Conservation (phyloP, 2,797 vertebrate genomes). For the Steatocranus sp. region DNA sequence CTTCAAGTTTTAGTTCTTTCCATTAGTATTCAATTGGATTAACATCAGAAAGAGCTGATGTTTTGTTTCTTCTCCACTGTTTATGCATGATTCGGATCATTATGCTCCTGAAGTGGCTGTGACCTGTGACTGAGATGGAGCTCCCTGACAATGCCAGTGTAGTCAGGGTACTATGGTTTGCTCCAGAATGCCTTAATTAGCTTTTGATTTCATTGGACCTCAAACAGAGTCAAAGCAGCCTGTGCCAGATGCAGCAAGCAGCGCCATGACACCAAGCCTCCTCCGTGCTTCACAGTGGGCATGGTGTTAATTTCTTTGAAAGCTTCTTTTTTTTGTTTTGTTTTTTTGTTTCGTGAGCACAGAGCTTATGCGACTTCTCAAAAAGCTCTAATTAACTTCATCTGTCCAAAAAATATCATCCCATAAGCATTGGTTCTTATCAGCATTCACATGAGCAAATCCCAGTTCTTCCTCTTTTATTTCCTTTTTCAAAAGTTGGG, state of each 20-base stretch:
- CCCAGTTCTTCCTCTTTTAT: not conserved
- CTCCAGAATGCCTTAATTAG: not conserved
- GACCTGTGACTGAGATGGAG: not conserved
- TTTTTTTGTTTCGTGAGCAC: not conserved
- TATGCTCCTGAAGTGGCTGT: not conserved
- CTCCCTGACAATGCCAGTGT: not conserved
- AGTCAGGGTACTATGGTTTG: not conserved
- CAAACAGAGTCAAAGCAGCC: not conserved
- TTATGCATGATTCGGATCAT: not conserved
- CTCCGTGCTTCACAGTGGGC: not conserved
- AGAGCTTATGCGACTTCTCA: not conserved
- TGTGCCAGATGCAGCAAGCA: not conserved
- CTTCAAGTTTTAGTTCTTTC: not conserved
- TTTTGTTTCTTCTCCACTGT: not conserved
- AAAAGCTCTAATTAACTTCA: not conserved
- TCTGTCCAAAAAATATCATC: not conserved
- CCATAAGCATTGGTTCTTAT: not conserved
- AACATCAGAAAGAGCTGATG: not conserved
- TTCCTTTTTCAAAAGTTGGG: not conserved
- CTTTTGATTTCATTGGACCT: not conserved
- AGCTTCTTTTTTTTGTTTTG: not conserved
- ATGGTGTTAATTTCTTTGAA: not conserved
- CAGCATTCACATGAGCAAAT: not conserved
- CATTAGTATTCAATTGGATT: not conserved
- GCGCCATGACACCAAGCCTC: not conserved